Evolutionary conservation across 2,113 vertebrate genomes (phyloP).

Genomic region (Silurus asotus): DNA sequence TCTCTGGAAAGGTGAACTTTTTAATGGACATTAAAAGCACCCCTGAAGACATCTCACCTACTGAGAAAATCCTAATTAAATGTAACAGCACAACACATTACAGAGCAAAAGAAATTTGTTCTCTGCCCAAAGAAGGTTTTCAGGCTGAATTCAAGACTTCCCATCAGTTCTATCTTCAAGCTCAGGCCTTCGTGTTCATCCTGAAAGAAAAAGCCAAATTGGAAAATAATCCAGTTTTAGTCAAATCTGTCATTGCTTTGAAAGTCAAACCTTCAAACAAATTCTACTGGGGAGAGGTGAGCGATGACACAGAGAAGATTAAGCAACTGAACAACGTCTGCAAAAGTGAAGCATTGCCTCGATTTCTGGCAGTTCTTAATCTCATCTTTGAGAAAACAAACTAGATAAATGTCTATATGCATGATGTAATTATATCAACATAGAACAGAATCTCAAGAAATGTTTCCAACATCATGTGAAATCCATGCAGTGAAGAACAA

Average conservation of each 20-base stretch:
- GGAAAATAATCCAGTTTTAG: background rate
- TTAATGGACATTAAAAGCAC: background rate
- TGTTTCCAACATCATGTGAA: no score
- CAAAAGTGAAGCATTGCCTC: conserved; percentile 44
- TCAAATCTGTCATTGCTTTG: conserved; percentile 46
- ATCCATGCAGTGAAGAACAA: no score
- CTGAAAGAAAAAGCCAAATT: conserved; percentile 18
- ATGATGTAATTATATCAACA: no score
- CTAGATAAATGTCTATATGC: background rate
- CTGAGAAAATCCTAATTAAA: conserved; percentile 47
- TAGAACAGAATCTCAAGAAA: no score
- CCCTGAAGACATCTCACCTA: background rate
- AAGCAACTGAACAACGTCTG: conserved; percentile 39
- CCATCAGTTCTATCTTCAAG: conserved; percentile 47
- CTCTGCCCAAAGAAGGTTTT: conserved; percentile 4
- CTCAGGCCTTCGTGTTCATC: conserved; percentile 51
- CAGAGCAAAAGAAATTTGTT: conserved; percentile 41
- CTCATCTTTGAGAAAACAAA: conserved; percentile 42
- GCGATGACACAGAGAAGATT: conserved; percentile 21
- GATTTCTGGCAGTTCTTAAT: conserved; percentile 51
- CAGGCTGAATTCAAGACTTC: conserved; percentile 15
- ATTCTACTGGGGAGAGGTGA: conserved; percentile 49
- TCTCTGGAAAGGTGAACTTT: conserved; percentile 48
- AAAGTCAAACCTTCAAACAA: conserved; percentile 32
- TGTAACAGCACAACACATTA: conserved; percentile 44